phyloP scores from a whole-genome alignment of 2,888 invertebrate genomes.

The Scotopteryx bipunctaria region DNA sequence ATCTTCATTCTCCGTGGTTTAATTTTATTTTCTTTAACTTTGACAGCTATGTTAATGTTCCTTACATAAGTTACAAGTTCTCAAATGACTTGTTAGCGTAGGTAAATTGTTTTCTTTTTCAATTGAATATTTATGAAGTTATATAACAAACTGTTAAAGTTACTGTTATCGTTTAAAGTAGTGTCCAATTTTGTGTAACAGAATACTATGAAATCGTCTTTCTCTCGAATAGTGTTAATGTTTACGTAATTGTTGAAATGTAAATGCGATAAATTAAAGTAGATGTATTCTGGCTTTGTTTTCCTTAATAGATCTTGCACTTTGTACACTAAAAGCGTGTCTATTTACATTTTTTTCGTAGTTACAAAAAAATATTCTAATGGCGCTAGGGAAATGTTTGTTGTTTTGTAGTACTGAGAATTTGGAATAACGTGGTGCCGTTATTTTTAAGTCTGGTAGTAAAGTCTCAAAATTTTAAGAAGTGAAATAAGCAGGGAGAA shows the following conservation, averaged over 20 bases:
- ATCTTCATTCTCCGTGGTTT: constrained; percentile 21
- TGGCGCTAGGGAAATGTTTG: background rate
- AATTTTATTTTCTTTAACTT: constrained; percentile 27
- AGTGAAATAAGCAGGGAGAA: constrained; percentile 38
- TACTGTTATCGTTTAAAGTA: constrained; percentile 40
- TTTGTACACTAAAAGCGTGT: background rate
- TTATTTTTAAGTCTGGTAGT: background rate
- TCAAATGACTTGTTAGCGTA: constrained; percentile 33
- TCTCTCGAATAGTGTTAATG: constrained; percentile 22
- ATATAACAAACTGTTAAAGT: constrained; percentile 37
- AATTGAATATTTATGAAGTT: constrained; percentile 39
- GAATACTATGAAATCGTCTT: constrained; percentile 30
- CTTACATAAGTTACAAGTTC: constrained; percentile 30
- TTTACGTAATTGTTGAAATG: constrained; percentile 33
- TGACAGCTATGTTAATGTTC: constrained; percentile 26
- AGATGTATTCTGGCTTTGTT: background rate
- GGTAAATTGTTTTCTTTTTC: constrained; percentile 33
- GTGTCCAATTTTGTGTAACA: constrained; percentile 39
- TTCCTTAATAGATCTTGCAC: background rate
- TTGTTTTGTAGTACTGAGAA: background rate
- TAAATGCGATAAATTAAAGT: constrained; percentile 26
- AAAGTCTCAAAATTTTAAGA: constrained; percentile 14
- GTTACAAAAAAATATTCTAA: background rate
- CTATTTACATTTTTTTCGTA: background rate
- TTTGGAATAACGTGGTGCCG: background rate